Conservation (phyloP, 2,888 invertebrate genomes). For the Melipona bicolor region DNA sequence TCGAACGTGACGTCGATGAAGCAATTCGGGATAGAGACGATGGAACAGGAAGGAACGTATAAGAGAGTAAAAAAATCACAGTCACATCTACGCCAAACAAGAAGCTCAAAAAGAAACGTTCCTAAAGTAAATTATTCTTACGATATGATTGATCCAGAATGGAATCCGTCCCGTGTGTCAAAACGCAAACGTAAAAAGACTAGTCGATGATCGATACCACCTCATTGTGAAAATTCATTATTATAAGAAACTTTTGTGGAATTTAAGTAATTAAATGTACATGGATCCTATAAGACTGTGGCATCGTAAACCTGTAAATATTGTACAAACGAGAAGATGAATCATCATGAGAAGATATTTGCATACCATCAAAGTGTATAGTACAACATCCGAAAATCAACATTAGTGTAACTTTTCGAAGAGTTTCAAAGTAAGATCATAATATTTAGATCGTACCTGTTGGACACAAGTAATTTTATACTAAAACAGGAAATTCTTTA, state of each 20-base stretch:
- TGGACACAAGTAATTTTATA: neutral
- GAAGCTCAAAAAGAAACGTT: constrained; percentile 80
- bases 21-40: constrained; percentile 50
- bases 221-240: constrained; percentile 59
- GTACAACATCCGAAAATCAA: constrained; percentile 56
- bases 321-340: constrained; percentile 51
- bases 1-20: constrained; percentile 58
- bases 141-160: constrained; percentile 78
- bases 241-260: constrained; percentile 48
- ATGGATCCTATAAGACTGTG: constrained; percentile 53
- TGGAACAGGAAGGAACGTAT: constrained; percentile 56
- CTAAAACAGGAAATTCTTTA: constrained; percentile 25
- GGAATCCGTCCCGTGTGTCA: constrained; percentile 77
- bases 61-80: constrained; percentile 65
- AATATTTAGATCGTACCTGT: constrained; percentile 36
- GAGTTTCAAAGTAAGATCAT: constrained; percentile 5
- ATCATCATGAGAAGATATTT: constrained; percentile 49
- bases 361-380: constrained; percentile 23
- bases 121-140: constrained; percentile 81
- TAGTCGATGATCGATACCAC: constrained; percentile 78
- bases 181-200: constrained; percentile 79
- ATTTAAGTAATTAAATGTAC: constrained; percentile 27
- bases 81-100: constrained; percentile 70
- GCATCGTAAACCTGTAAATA: constrained; percentile 61
- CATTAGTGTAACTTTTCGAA: constrained; percentile 42